These are phyloP conservation scores for Drosophila trapezifrons DNA, from an alignment of 1,140 invertebrate genomes.

Conservation along the genomic window DNA sequence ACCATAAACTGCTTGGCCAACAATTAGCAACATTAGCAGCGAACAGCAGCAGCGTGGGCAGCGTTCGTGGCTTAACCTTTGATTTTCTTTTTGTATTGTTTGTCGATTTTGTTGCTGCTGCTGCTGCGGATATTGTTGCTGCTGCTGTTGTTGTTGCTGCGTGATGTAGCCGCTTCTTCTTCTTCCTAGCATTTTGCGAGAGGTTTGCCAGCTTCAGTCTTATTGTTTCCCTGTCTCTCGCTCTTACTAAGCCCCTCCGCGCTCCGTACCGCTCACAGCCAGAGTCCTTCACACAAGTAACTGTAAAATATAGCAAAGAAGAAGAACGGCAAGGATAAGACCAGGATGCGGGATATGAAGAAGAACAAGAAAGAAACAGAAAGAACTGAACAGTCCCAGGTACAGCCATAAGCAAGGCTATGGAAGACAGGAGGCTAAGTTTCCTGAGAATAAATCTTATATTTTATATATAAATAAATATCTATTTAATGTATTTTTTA, in stretches of 20 bases:
- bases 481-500: no score
- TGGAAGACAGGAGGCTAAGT: neutral
- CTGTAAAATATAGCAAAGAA: constrained; percentile 41
- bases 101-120: constrained; percentile 3
- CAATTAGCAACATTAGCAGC: constrained; percentile 74
- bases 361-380: neutral
- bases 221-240: constrained; percentile 37
- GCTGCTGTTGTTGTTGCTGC: constrained; percentile 18
- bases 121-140: constrained; percentile 2
- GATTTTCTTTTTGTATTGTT: constrained; percentile 16
- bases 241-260: neutral
- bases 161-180: constrained; percentile 23
- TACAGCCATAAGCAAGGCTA: neutral
- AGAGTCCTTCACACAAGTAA: constrained; percentile 38
- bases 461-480: no score
- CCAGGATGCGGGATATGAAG: constrained; percentile 4
- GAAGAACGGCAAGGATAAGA: constrained; percentile 32
- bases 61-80: constrained; percentile 41
- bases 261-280: constrained; percentile 6
- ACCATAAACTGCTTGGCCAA: constrained; percentile 76
- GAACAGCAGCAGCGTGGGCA: constrained; percentile 24
- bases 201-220: constrained; percentile 52
- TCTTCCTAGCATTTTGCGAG: constrained; percentile 37
- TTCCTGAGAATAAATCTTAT: neutral
- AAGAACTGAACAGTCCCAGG: neutral